phyloP scores from a whole-genome alignment of 1,140 invertebrate species.

The Neotoxoptera formosana region DNA sequence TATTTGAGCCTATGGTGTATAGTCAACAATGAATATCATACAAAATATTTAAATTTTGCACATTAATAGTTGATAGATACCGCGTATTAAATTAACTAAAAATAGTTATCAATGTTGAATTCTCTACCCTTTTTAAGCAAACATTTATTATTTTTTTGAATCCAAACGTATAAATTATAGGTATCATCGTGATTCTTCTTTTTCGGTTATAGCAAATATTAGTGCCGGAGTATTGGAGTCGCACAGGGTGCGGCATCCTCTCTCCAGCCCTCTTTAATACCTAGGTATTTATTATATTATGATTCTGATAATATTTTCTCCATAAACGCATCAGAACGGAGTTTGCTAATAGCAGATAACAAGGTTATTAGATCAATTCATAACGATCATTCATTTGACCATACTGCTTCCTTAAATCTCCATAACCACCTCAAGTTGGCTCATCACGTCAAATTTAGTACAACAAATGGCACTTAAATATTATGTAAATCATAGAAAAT shows the following conservation, averaged over 20 bases:
- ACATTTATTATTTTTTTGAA: neutral
- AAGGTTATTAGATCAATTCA: neutral
- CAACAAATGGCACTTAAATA: no score
- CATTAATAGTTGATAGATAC: neutral
- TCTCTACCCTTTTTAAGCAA: neutral
- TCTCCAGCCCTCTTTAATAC: neutral
- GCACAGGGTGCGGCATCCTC: neutral
- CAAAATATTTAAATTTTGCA: neutral
- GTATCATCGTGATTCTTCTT: neutral
- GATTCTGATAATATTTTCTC: neutral
- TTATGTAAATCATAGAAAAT: no score
- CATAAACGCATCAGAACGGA: no score
- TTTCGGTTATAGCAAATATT: neutral
- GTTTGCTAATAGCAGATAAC: no score
- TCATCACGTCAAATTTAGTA: no score
- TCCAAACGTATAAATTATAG: neutral
- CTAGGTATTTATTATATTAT: neutral
- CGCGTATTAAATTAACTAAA: neutral
- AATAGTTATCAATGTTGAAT: neutral
- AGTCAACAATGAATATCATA: neutral
- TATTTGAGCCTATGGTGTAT: no score
- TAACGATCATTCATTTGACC: no score
- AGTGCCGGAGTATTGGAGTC: no score
- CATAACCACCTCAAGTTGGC: no score
- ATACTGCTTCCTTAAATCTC: no score